Evolutionary conservation across 2,797 vertebrate species (phyloP), one percentile per base, ranked within the genome.

Genomic region (Pseudotriccus pelzelni): DNA sequence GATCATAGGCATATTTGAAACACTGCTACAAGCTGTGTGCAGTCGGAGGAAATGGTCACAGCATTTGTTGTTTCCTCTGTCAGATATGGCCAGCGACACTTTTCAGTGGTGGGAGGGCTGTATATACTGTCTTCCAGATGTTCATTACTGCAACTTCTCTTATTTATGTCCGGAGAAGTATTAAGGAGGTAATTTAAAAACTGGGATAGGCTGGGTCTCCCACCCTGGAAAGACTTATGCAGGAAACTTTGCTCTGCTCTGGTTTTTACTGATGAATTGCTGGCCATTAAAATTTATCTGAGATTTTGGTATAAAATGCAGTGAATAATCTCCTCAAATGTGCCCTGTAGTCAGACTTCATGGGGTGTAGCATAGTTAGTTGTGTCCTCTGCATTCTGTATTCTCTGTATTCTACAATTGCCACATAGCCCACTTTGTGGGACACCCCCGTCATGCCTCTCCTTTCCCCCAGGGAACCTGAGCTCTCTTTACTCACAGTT

Each of bases 181-280:
- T 93, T 82, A 62, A 87, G 79, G 74, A 90, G 41, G 80, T 72
- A 58, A 91, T 90, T 93, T 75, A 77, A 85, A 94, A 87, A 39
- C 82, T 91, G 60, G 39, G 66, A 67, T 59, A 80, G 73, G 47
- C 77, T 92, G 46, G 8, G 78, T 94, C 70, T 93, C 93, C 95
- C 90, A 87, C 94, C 80, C 93, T 95, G 94, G 96, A 96, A 96
- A 94, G 63, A 94, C 55, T 95, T 89, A 93, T 0, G 0, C 62
- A 85, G 73, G 75, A 84, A 87, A 76, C 64, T 79, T 5, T 69
- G 72, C 87, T 92, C 70, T 3, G 6, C 84, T 93, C 90, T 14
- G 46, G 18, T 73, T 95, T 96, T 94, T 60, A 55, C 78, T 80
- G 72, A 49, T 49, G 77, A 87, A 77, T 64, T 67, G 14, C 84